Evolutionary conservation across 2,797 vertebrate genomes (phyloP).

Genomic region (Aldrovandia affinis): DNA sequence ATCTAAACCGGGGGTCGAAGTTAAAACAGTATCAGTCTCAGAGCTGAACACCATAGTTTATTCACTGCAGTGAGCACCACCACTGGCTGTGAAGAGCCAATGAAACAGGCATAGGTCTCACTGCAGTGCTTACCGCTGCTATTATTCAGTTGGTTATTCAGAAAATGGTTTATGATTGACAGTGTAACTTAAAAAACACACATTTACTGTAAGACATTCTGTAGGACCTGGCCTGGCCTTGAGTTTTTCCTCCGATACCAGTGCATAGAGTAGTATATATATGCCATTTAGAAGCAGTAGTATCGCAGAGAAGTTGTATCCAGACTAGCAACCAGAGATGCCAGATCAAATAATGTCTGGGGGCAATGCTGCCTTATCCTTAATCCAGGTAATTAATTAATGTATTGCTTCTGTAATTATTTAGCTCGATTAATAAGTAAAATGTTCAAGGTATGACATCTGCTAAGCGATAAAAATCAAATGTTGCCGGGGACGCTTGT

Average conservation of each 20-base stretch:
- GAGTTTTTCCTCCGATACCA: not conserved
- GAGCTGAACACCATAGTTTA: not conserved
- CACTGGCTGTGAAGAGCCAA: not conserved
- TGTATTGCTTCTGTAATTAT: not conserved
- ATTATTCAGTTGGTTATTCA: not conserved
- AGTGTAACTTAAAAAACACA: not conserved
- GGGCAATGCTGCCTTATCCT: not conserved
- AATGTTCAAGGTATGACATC: too few relatives aligned
- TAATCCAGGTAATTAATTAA: not conserved
- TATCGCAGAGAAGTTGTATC: too few relatives aligned
- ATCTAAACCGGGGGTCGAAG: not conserved
- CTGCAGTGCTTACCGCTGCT: not conserved
- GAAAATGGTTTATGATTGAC: not conserved
- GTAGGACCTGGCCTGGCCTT: not conserved
- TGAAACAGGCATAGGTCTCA: not conserved
- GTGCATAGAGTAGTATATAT: not conserved
- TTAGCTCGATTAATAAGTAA: not conserved
- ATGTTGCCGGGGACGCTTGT: too few relatives aligned
- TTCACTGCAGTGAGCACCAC: not conserved
- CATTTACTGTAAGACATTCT: not conserved
- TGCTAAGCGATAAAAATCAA: too few relatives aligned
- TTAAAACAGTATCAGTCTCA: not conserved
- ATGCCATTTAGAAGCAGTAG: not conserved
- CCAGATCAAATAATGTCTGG: not conserved
- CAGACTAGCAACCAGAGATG: not conserved